phyloP scores from a whole-genome alignment of 2,113 vertebrate species.

The Mirounga angustirostris region DNA sequence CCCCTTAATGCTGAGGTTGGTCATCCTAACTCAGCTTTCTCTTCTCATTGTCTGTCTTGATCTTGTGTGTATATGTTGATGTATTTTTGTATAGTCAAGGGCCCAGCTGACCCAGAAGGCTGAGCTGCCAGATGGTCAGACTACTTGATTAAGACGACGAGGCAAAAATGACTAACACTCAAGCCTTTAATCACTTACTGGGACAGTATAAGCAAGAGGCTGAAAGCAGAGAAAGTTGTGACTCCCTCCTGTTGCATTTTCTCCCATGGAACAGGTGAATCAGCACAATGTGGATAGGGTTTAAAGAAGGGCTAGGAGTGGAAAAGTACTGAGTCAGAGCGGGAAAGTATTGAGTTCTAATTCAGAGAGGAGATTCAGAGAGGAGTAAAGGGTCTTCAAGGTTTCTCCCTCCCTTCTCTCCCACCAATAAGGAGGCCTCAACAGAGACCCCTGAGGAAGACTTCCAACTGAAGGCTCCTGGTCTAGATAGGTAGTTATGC shows the following conservation, averaged over 20 bases:
- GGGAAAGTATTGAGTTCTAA: background rate
- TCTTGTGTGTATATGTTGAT: background rate
- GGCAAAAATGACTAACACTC: background rate
- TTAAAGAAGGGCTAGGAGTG: background rate
- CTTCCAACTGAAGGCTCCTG: background rate
- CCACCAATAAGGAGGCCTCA: background rate
- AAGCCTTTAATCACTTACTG: background rate
- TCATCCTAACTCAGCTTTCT: background rate
- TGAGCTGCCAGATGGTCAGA: background rate
- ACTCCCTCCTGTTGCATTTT: background rate
- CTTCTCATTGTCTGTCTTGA: background rate
- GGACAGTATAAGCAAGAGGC: background rate
- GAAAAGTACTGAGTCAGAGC: conserved; percentile 42
- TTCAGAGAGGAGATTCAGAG: background rate
- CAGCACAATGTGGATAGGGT: background rate
- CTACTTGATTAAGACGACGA: background rate
- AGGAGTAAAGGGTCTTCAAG: background rate
- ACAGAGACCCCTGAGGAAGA: background rate
- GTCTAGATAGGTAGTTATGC: background rate
- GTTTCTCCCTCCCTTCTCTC: background rate
- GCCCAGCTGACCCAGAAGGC: background rate
- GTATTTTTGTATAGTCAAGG: background rate
- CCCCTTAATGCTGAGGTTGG: background rate
- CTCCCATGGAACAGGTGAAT: background rate
- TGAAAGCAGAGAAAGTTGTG: background rate